phyloP scores from a whole-genome alignment of 2,888 invertebrate species.

The Leptopilina drosophilae region DNA sequence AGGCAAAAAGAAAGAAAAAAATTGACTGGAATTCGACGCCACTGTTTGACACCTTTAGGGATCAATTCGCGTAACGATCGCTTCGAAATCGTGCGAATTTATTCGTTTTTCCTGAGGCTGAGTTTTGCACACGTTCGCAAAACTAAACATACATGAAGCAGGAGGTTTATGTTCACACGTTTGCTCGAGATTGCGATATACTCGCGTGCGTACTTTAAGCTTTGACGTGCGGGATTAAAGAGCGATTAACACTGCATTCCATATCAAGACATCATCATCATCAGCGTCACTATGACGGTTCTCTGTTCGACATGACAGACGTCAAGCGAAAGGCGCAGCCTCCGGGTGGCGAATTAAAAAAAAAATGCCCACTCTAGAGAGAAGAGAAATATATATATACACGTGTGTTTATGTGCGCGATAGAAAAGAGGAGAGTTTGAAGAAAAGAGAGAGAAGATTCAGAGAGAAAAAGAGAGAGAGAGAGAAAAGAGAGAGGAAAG shows the following conservation, averaged over 20 bases:
- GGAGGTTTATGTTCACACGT: constrained; percentile 12
- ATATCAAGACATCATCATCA: constrained; percentile 70
- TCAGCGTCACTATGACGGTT: constrained; percentile 50
- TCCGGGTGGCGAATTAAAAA: constrained; percentile 43
- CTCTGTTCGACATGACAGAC: constrained; percentile 48
- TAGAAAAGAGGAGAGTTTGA: constrained; percentile 46
- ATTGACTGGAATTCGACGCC: neutral
- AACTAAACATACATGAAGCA: neutral
- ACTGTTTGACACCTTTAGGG: neutral
- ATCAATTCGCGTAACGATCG: constrained; percentile 36
- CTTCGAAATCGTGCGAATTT: constrained; percentile 32
- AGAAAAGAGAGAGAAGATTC: constrained; percentile 22
- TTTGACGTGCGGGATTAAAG: constrained; percentile 56
- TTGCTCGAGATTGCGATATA: constrained; percentile 45
- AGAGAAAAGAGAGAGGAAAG: constrained; percentile 4
- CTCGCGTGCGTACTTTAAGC: constrained; percentile 52
- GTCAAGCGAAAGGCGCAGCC: constrained; percentile 36
- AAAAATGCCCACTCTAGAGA: constrained; percentile 30
- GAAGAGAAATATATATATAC: neutral
- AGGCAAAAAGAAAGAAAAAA: neutral
- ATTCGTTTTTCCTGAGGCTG: constrained; percentile 22
- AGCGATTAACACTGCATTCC: constrained; percentile 69
- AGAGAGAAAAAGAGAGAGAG: constrained; percentile 5
- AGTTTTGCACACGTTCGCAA: neutral
- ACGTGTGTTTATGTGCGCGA: neutral